Base-by-base conservation (phyloP, 2,113 vertebrate genomes). In the Oxyruncus cristatus region DNA sequence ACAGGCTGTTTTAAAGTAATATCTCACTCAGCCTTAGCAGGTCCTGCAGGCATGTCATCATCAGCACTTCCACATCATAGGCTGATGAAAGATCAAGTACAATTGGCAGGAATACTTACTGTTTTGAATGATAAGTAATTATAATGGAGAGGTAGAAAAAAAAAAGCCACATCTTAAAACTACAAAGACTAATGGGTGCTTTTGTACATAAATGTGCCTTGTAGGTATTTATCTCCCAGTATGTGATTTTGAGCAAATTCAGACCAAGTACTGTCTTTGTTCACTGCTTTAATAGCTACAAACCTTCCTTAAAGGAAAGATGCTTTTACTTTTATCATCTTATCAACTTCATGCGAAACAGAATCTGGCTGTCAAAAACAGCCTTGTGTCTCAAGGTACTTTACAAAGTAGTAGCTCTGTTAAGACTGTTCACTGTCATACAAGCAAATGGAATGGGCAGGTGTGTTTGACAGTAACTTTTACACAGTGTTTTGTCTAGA, bases 401-500 rank as follows among this genome's bases (percentile, higher is more conserved):
- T 49, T 61, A 7, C 52, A 63, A 88, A 73, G 18, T 12, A 47
- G 46, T 42, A 89, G 50, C 41, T 93, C 62, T 88, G 53, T 85
- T 80, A 75, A 68, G 44, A 41, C 56, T 17, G 41, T 68, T 42
- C 37, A 37, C 21, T 12, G 70, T 72, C 49, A 22, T 50, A 30
- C 39, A 88, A 62, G 46, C 23, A 88, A 94, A 81, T 74, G 58
- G 70, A 92, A 92, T 16, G 83, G 85, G 52, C 82, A 88, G 61
- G 41, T 93, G 77, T 85, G 56, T 85, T 95, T 81, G 49, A 73
- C 74, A 96, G 11, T 82, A 88, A 83, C 63, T 93, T 92, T 88
- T 86, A 49, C 30, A 59, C 56, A 41, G 24, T 55, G 7, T 85
- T 95, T 93, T 91, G 39, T 89, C 41, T 83, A 68, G 78, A 92